These are phyloP conservation scores for Folsomia candida DNA, from an alignment of 2,888 invertebrate genomes.

Conservation along the genomic window DNA sequence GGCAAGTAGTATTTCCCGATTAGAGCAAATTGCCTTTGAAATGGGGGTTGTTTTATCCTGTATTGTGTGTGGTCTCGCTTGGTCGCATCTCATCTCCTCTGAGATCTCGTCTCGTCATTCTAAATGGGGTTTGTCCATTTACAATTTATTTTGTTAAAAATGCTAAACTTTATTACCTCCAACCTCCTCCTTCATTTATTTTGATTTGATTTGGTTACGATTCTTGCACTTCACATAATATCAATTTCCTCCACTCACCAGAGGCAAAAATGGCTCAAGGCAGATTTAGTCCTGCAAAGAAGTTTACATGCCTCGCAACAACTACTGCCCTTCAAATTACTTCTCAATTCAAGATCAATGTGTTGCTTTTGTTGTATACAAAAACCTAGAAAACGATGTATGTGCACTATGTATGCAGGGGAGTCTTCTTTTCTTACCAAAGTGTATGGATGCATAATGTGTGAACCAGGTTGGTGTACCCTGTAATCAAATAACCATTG, in stretches of 20 bases:
- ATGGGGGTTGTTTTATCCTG: background rate
- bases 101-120: conserved; percentile 1
- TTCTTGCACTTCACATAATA: conserved; percentile 2
- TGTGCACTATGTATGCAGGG: background rate
- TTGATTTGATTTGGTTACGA: conserved; percentile 3
- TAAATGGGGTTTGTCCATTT: conserved; percentile 17
- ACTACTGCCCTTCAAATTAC: too few species aligned
- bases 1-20: background rate
- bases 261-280: too few species aligned
- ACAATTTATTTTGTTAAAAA: conserved; percentile 20
- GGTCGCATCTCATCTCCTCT: background rate
- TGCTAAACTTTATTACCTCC: conserved; percentile 8
- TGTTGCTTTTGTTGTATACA: too few species aligned
- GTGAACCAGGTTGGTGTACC: conserved; percentile 25
- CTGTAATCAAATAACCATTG: conserved; percentile 36
- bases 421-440: background rate
- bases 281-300: too few species aligned
- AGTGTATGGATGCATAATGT: too few species aligned
- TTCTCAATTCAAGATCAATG: too few species aligned
- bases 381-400: too few species aligned
- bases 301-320: too few species aligned
- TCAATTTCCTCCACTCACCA: background rate
- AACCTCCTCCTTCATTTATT: conserved; percentile 9
- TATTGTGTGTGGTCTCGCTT: conserved; percentile 12
- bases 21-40: conserved; percentile 7